Evolutionary conservation across 2,113 vertebrate species (phyloP).

Genomic region (Australoheros scitulus): DNA sequence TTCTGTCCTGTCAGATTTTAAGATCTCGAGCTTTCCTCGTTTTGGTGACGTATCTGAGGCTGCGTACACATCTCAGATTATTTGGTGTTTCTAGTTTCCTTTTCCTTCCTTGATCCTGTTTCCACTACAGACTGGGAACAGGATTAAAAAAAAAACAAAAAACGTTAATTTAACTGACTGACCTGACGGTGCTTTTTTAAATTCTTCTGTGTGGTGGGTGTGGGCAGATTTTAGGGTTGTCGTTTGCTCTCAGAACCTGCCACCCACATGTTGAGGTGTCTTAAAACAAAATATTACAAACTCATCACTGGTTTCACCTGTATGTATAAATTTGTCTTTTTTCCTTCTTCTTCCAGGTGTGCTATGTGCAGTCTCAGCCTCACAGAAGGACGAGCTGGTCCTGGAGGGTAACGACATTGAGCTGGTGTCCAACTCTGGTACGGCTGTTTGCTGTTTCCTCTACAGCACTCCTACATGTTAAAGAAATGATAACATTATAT

Average conservation of each 20-base stretch:
- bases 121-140: no score
- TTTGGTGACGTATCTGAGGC: neutral
- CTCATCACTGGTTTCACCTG: neutral
- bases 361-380: constrained; percentile 87
- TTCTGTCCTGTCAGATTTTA: neutral
- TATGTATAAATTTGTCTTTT: neutral
- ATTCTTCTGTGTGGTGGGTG: neutral
- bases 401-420: constrained; percentile 98
- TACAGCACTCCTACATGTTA: neutral
- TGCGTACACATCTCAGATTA: neutral
- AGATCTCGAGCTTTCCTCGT: neutral
- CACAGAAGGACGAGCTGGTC: constrained; percentile 96
- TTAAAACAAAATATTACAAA: neutral
- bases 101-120: neutral
- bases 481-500: neutral
- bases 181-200: neutral
- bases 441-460: constrained; percentile 14
- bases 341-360: constrained; percentile 81
- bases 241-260: neutral
- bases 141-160: no score
- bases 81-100: neutral
- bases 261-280: neutral
- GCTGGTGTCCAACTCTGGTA: constrained; percentile 98
- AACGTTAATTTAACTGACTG: no score
- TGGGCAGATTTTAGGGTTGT: neutral